These are phyloP conservation scores for Triplophysa rosa DNA, from an alignment of 2,113 vertebrate genomes.

Conservation along the genomic window DNA sequence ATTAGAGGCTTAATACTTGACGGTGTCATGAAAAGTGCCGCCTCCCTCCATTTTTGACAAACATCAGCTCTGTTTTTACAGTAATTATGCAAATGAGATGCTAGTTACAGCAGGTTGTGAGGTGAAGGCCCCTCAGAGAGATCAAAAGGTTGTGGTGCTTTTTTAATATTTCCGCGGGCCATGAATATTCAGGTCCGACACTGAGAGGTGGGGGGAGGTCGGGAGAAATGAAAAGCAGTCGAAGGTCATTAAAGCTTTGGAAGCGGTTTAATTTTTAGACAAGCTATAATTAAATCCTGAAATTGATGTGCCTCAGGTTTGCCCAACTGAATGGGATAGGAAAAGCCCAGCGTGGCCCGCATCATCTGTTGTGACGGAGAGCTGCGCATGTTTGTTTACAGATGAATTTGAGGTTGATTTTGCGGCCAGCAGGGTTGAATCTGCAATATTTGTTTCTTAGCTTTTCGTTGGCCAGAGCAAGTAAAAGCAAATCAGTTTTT, in stretches of 20 bases:
- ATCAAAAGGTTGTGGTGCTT: conserved; percentile 43
- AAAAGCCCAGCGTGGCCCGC: neutral
- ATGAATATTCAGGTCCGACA: conserved; percentile 51
- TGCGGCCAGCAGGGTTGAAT: neutral
- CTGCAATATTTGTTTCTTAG: neutral
- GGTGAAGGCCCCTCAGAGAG: conserved; percentile 33
- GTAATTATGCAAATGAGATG: conserved; percentile 53
- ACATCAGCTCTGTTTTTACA: conserved; percentile 39
- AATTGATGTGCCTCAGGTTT: conserved; percentile 16
- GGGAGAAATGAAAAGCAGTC: conserved; percentile 36
- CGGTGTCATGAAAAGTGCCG: conserved; percentile 38
- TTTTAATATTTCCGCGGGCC: conserved; percentile 10
- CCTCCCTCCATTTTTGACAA: conserved; percentile 32
- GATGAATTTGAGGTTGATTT: neutral
- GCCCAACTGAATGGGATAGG: neutral
- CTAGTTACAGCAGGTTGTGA: conserved; percentile 26
- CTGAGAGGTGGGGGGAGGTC: conserved; percentile 20
- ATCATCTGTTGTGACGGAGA: neutral
- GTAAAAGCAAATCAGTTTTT: neutral
- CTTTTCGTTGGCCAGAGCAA: neutral
- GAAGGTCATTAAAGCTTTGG: conserved; percentile 39
- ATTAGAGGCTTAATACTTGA: conserved; percentile 33
- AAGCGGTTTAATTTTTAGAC: conserved; percentile 25
- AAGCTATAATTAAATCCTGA: conserved; percentile 39
- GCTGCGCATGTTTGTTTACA: neutral